Percentiles rank a stretch among this genome's conserved stretches.
Conservation (phyloP, 1,140 invertebrate species). For the Formica selysi region DNA sequence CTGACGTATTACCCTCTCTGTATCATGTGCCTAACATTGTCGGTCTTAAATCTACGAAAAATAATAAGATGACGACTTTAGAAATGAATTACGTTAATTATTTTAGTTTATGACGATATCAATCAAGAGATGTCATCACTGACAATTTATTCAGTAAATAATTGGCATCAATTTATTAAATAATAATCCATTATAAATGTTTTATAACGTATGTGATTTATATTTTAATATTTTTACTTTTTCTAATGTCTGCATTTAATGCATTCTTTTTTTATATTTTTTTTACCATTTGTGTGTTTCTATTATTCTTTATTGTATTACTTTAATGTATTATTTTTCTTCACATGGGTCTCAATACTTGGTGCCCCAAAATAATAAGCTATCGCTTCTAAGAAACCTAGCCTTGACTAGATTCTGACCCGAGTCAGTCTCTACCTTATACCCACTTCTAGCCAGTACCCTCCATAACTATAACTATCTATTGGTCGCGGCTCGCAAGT, state of each 20-base stretch:
- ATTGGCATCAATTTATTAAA: not conserved
- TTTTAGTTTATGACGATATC: constrained; percentile 10
- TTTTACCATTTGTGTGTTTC: not conserved
- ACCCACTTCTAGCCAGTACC: constrained; percentile 9
- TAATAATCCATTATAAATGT: not conserved
- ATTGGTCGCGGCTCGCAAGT: not conserved
- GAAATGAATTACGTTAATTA: not conserved
- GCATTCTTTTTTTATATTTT: not conserved
- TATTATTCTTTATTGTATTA: constrained; percentile 6
- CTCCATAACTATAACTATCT: constrained; percentile 22
- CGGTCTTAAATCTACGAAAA: constrained; percentile 26
- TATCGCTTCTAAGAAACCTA: not conserved
- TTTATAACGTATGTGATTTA: not conserved
- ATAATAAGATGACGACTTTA: not conserved
- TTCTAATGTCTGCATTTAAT: not conserved
- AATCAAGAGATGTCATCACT: not conserved
- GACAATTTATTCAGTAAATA: not conserved
- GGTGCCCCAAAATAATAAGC: not conserved
- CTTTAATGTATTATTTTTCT: not conserved
- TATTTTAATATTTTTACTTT: not conserved
- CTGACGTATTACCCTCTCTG: constrained; percentile 40
- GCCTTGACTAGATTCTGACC: not conserved
- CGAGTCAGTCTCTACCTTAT: not conserved
- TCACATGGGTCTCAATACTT: not conserved
- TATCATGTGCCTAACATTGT: constrained; percentile 30